Evolutionary conservation across 2,888 invertebrate genomes (phyloP).

Genomic region (Fragum whitleyi): DNA sequence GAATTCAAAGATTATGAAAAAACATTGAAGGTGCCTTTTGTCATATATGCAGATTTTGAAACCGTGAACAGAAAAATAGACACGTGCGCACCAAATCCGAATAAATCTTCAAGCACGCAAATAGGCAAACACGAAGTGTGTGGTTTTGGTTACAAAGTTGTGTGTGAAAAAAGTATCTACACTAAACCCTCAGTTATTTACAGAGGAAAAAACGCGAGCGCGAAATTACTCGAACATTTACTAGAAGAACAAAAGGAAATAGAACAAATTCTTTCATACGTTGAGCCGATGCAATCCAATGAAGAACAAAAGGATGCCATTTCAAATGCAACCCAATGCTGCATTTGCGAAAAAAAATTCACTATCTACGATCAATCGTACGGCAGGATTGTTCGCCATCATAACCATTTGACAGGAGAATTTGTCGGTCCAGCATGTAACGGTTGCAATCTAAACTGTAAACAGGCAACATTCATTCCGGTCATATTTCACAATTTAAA

Average conservation of each 20-base stretch:
- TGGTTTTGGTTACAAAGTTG: slow-evolving; percentile 48
- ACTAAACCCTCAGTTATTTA: slow-evolving; percentile 49
- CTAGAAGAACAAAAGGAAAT: slow-evolving; percentile 40
- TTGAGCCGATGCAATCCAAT: slow-evolving; percentile 42
- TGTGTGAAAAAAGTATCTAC: slow-evolving; percentile 38
- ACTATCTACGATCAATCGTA: slow-evolving; percentile 5
- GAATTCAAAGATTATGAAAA: too few species aligned
- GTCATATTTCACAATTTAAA: too few species aligned
- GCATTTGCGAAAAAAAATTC: slow-evolving; percentile 30
- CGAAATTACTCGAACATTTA: slow-evolving; percentile 19
- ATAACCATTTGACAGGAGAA: slow-evolving; percentile 45
- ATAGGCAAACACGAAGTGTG: slow-evolving; percentile 21
- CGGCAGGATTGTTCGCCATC: slow-evolving; percentile 26
- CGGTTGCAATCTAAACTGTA: slow-evolving; percentile 39
- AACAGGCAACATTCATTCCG: slow-evolving; percentile 35
- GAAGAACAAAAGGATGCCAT: background rate
- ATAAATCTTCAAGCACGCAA: slow-evolving; percentile 12
- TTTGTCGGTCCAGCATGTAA: slow-evolving; percentile 35
- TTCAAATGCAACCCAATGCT: slow-evolving; percentile 25
- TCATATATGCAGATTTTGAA: too few species aligned
- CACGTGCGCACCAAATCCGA: slow-evolving; percentile 35
- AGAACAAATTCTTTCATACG: slow-evolving; percentile 25
- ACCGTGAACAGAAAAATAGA: slow-evolving; percentile 38
- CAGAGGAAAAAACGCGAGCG: slow-evolving; percentile 31
- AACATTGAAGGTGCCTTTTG: too few species aligned